phyloP scores from a whole-genome alignment of 2,888 invertebrate species.

The Tanaodytes sp. region DNA sequence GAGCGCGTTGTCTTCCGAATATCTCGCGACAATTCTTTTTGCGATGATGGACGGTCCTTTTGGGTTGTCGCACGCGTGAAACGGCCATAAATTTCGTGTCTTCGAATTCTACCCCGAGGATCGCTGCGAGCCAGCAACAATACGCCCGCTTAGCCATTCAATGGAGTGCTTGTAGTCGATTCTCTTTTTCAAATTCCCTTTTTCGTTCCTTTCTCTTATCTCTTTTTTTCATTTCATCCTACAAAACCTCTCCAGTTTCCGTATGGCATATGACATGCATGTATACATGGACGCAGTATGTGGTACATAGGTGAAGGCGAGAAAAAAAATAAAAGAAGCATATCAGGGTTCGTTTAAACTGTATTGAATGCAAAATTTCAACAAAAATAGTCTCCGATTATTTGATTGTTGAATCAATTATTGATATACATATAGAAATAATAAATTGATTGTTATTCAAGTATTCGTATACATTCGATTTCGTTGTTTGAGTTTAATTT shows the following conservation, averaged over 20 bases:
- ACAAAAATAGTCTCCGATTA: too few species aligned
- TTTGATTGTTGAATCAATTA: too few species aligned
- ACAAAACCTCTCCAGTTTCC: conserved; percentile 16
- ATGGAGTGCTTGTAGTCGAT: conserved; percentile 56
- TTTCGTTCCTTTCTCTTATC: conserved; percentile 25
- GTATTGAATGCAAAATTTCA: too few species aligned
- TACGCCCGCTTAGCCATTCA: conserved; percentile 58
- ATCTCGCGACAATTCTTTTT: conserved; percentile 52
- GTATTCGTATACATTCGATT: too few species aligned
- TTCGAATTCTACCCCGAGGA: conserved; percentile 54
- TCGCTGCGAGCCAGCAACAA: conserved; percentile 51
- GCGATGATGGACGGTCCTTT: conserved; percentile 50
- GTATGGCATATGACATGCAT: conserved; percentile 33
- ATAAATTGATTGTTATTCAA: too few species aligned
- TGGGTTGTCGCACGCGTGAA: conserved; percentile 53
- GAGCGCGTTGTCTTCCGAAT: conserved; percentile 39
- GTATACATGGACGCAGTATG: neutral
- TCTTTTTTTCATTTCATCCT: conserved; percentile 36
- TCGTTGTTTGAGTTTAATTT: too few species aligned
- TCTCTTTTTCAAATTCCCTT: conserved; percentile 51
- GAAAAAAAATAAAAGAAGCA: too few species aligned
- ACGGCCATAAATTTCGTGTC: conserved; percentile 58
- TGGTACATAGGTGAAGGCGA: too few species aligned
- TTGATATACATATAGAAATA: too few species aligned
- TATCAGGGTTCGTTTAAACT: too few species aligned